phyloP scores from a whole-genome alignment of 2,113 vertebrate species.

The Panthera leo region DNA sequence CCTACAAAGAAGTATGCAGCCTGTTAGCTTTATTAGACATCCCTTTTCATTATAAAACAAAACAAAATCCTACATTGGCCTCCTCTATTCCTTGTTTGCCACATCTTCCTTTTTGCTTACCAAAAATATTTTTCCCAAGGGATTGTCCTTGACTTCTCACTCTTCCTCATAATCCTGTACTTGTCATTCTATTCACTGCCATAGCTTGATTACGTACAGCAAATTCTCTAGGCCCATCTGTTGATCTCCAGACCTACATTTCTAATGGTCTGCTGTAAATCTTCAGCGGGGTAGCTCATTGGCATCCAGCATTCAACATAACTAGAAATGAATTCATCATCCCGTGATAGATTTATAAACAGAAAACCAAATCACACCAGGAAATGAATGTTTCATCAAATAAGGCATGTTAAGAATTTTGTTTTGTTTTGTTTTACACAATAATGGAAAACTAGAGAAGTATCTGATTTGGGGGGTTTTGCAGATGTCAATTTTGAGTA shows the following conservation, averaged over 20 bases:
- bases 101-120: neutral
- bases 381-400: constrained; percentile 71
- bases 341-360: constrained; percentile 69
- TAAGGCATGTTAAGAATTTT: constrained; percentile 75
- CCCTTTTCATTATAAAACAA: neutral
- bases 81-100: neutral
- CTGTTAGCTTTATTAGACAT: neutral
- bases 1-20: neutral
- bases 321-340: constrained; percentile 67
- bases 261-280: neutral
- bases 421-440: constrained; percentile 63
- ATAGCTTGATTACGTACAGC: neutral
- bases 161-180: neutral
- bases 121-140: neutral
- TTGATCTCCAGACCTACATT: neutral
- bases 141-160: neutral
- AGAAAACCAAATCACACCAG: constrained; percentile 73
- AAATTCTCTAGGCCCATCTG: neutral
- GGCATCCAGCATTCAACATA: constrained; percentile 41
- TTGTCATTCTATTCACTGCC: neutral
- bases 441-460: constrained; percentile 70
- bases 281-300: neutral
- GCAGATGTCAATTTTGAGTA: constrained; percentile 65
- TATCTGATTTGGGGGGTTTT: constrained; percentile 52
- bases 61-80: neutral